Percentiles rank a stretch among this genome's conserved stretches.
Evolutionary conservation across 2,888 invertebrate genomes (phyloP).

Genomic region (Hydrotaea diabolus): DNA sequence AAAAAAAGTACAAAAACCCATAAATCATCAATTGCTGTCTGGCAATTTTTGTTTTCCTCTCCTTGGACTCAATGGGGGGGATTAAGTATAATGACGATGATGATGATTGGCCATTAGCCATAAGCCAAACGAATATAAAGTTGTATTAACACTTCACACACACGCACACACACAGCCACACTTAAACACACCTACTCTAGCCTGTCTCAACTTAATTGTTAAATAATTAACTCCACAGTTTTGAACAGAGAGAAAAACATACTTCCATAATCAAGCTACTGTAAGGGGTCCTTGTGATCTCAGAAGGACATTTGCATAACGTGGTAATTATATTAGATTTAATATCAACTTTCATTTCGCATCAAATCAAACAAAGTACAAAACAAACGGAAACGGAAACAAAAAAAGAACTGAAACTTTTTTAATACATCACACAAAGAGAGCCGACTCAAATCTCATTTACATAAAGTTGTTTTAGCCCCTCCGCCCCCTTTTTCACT

Average conservation of each 20-base stretch:
- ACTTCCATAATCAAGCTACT: neutral
- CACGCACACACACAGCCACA: neutral
- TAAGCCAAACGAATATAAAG: neutral
- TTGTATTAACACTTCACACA: neutral
- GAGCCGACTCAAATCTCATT: neutral
- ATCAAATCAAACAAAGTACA: neutral
- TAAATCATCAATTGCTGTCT: neutral
- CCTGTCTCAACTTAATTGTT: neutral
- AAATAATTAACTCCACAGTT: neutral
- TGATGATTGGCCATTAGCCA: neutral
- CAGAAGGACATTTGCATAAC: neutral
- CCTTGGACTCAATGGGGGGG: neutral
- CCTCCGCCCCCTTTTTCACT: neutral
- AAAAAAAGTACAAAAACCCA: neutral
- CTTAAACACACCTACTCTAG: no score
- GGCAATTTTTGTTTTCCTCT: neutral
- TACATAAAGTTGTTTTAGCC: conserved; percentile 7
- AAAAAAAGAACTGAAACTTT: neutral
- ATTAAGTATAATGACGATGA: neutral
- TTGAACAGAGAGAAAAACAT: neutral
- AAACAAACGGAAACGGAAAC: neutral
- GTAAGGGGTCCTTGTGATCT: neutral
- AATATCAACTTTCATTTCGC: neutral
- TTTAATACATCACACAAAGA: conserved; percentile 9
- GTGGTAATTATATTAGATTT: conserved; percentile 13